Base-by-base conservation (phyloP, 2,888 invertebrate genomes). In the Volucella bombylans region DNA sequence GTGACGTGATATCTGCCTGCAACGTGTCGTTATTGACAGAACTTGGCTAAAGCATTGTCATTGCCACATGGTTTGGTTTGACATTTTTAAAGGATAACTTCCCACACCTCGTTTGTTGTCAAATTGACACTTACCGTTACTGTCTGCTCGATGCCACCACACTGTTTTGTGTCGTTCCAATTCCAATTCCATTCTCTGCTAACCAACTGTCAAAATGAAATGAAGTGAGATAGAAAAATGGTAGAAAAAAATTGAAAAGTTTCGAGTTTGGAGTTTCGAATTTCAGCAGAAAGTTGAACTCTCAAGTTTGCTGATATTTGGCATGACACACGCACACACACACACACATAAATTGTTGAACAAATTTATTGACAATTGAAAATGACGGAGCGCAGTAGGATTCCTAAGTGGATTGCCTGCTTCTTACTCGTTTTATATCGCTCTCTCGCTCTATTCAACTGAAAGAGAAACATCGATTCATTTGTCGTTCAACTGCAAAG, bases 291-390 rank as follows among this genome's bases (percentile, higher is more conserved):
- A 78, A 43, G 54, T 61, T 69, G 31, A 31, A 31, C 31, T 31
- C 31, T 31, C 12, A 72, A 67, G 67, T 79, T 79, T 61, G 43
- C 64, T 45, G 47, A 49, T 59, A 49, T 62, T 72, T 54, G 41
- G 31, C 31, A 31, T 4, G 31, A 1, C 31, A 54, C 68, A 31
- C n/a, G n/a, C n/a, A n/a, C n/a, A n/a, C n/a, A n/a, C n/a, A 1
- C 31, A 54, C 68, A 31, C 61, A 77, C 61, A 77, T 52, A 68
- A 77, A 18, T 64, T 77, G 14, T 49, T 23, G 55, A 68, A 67
- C 67, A 67, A 62, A 80, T 61, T 80, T 80, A 80, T 73, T 80
- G 79, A 80, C 79, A 73, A 80, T 73, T 80, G 61, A 80, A 79
- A 52, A 6, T 78, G 50, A 62, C 50, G 52, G 8, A 8, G 15